Percentiles rank a stretch among this genome's conserved stretches.
Conservation (phyloP, 2,113 vertebrate genomes). For the Paralichthys olivaceus region DNA sequence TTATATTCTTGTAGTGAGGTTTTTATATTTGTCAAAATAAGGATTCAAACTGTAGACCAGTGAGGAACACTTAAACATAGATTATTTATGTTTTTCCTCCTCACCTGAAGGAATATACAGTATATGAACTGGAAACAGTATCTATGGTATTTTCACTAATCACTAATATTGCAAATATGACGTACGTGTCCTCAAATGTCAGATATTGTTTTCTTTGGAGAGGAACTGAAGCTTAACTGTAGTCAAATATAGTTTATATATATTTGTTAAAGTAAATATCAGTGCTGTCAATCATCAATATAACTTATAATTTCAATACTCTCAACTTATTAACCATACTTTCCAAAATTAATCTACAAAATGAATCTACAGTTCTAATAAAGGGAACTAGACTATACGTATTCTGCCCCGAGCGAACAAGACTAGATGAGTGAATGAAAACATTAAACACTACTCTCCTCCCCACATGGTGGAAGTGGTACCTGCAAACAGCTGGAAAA, state of each 20-base stretch:
- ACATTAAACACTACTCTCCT: neutral
- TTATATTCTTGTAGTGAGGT: no score
- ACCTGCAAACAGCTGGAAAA: slow-evolving; percentile 74
- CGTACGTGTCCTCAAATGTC: neutral
- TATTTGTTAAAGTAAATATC: no score
- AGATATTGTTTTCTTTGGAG: neutral
- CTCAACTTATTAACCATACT: neutral
- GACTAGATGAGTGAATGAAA: neutral
- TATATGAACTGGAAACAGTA: neutral
- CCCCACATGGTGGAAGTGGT: slow-evolving; percentile 17
- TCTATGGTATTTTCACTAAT: neutral
- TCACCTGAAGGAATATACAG: neutral
- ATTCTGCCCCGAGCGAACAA: no score
- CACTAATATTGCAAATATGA: no score
- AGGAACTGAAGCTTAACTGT: no score
- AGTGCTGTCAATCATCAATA: no score
- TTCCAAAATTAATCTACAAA: neutral
- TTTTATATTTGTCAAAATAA: no score
- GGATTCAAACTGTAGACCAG: no score
- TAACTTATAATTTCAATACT: no score
- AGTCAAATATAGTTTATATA: no score
- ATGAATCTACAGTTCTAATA: no score
- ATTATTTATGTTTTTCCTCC: neutral
- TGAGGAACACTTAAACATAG: neutral
- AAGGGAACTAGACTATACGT: no score